Evolutionary conservation across 2,113 vertebrate genomes (phyloP), one percentile per base, ranked within the genome.

Genomic region (Acrocephalus arundinaceus): DNA sequence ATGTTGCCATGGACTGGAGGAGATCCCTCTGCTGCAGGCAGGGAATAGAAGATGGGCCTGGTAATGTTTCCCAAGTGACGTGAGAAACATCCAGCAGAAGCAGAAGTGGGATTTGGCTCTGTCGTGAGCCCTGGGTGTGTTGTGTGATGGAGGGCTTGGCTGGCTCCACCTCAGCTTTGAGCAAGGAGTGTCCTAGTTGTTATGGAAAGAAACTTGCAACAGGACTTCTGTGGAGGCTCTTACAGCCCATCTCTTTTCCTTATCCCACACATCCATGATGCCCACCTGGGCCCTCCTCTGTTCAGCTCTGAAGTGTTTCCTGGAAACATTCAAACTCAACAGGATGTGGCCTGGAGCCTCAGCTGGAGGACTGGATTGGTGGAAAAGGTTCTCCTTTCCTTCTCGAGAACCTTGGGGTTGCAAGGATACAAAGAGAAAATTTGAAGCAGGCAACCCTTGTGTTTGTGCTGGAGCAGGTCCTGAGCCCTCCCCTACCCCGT

Each of bases 401-500:
- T 39, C 16, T 10, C 30, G 59, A 46, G 51, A 76, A 9, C 49
- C 13, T 4, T 59, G 51, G 54, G 24, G 24, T 55, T 78, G 43
- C 4, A 5, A 65, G 35, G 58, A 19, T 73, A 39, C 49, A 35
- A 43, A 55, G 30, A 63, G 59, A 33, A 39, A 23, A 61, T 39
- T 9, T 66, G 74, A 82, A 85, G 39, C 17, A 71, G 43, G 45
- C 55, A 93, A 55, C 28, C n/a, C 51, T 74, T 13, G 24, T 71
- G 49, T 73, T 81, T 28, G 12, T 57, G 74, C 59, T 74, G 48
- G 78, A n/a, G 61, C 66, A 65, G 62, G 39, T 82, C 54, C 49
- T 0, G 1, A 63, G 35, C 31, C 45, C n/a, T 82, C n/a, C 30
- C 23, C 4, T 45, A 21, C 15, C 37, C 48, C 0, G 0, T 22